phyloP scores from a whole-genome alignment of 2,797 vertebrate genomes.

The Psittacula echo region DNA sequence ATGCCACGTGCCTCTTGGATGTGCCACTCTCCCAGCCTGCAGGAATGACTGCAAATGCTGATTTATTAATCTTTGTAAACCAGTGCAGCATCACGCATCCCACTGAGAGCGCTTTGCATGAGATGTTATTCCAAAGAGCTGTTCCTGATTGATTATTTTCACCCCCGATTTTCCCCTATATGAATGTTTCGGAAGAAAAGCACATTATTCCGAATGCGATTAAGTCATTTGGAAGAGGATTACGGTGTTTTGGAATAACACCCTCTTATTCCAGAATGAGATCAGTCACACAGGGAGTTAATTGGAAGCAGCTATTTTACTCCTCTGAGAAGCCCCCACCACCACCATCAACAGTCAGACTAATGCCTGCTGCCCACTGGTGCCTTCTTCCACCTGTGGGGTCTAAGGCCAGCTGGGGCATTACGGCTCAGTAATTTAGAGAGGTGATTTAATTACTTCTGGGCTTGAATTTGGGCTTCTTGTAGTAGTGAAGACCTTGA shows the following conservation, averaged over 20 bases:
- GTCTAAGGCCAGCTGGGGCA: fast-evolving
- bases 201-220: slow-evolving; percentile 39
- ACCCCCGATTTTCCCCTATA: background rate
- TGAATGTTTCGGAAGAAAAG: slow-evolving; percentile 31
- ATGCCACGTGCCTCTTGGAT: fast-evolving
- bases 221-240: slow-evolving; percentile 53
- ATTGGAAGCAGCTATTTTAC: background rate
- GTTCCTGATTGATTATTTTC: slow-evolving; percentile 2
- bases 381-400: background rate
- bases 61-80: background rate
- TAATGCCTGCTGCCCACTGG: background rate
- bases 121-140: background rate
- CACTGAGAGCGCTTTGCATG: background rate
- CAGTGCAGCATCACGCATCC: fast-evolving
- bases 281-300: slow-evolving; percentile 51
- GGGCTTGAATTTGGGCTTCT: background rate
- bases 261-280: slow-evolving; percentile 58
- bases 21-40: background rate
- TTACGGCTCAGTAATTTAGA: background rate
- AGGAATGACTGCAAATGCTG: background rate
- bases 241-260: slow-evolving; percentile 53
- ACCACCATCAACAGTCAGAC: background rate
- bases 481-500: background rate
- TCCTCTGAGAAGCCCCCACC: background rate
- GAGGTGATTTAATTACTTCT: background rate